These are phyloP conservation scores for Chironomus striatipennis DNA, from an alignment of 1,140 invertebrate species.

Conservation along the genomic window DNA sequence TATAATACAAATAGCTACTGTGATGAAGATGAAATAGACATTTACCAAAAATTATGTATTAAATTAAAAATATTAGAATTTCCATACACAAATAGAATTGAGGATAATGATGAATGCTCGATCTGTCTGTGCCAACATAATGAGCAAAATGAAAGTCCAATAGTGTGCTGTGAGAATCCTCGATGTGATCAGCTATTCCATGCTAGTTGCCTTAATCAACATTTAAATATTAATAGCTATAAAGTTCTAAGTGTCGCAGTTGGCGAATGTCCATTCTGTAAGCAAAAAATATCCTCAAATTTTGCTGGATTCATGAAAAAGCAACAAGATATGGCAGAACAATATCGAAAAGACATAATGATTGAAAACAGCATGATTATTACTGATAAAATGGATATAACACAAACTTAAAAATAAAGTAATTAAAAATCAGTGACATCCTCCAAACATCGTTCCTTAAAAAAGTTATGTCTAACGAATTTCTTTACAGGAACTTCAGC, in stretches of 20 bases:
- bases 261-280: constrained; percentile 37
- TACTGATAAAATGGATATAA: too few relatives aligned
- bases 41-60: constrained; percentile 27
- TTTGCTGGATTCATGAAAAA: neutral
- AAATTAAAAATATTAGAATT: constrained; percentile 33
- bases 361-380: too few relatives aligned
- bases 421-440: constrained; percentile 34
- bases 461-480: constrained; percentile 47
- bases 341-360: too few relatives aligned
- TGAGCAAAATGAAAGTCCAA: constrained; percentile 33
- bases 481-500: constrained; percentile 39
- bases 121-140: constrained; percentile 36
- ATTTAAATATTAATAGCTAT: constrained; percentile 36
- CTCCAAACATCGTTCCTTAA: constrained; percentile 46
- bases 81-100: constrained; percentile 29
- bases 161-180: constrained; percentile 36
- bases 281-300: constrained; percentile 26
- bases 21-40: constrained; percentile 26
- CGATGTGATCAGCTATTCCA: constrained; percentile 36
- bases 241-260: constrained; percentile 35
- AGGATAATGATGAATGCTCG: constrained; percentile 30
- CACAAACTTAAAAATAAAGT: neutral
- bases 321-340: neutral
- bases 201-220: constrained; percentile 34
- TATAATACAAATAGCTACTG: constrained; percentile 36